Base-by-base conservation (phyloP, 2,113 vertebrate genomes). In the Ptilorrhoa leucosticta region DNA sequence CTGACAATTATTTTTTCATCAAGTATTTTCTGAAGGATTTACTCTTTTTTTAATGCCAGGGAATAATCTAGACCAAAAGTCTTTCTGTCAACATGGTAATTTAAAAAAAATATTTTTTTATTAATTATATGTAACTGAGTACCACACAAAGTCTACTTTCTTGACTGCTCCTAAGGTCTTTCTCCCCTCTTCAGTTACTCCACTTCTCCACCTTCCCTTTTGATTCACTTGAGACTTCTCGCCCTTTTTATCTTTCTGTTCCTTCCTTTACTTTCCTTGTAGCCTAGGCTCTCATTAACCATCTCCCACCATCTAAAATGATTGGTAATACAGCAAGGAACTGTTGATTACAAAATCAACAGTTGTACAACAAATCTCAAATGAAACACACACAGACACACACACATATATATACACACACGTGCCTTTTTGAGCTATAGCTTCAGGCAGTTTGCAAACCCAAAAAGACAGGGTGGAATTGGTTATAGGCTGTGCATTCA, bases 381-480 rank as follows among this genome's bases (percentile, higher is more conserved):
- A 24, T 9, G 21, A 78, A 93, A 80, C 37, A 30, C 10, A 45
- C 16, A 54, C 6, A 65, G 15, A 45, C 13, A 31, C 4, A 37
- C 7, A 39, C 1, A 40, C 3, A 39, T 5, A 23, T 22, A 14
- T 22, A 57, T 12, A 40, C 26, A 42, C 19, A 33, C 10, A 20
- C 0, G 1, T 30, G 45, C 17, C 24, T 83, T 66, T 77, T 27
- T 69, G 30, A 90, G 63, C 33, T 76, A 66, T 21, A 73, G 45
- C 75, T 93, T 81, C 85, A 83, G 87, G 90, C 64, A 90, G 39
- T 77, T 65, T 94, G 78, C 68, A 94, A 66, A 70, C 58, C 68
- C 75, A 90, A 87, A 70, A 95, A 90, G 64, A 75, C 50, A 92
- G 76, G 20, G 47, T 88, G 64, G 85, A 94, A 81, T 17, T 48